A percentile compares a stretch with the other conserved stretches of the same genome.
These are phyloP conservation scores for Rhinopithecus roxellana DNA, from an alignment of 2,113 vertebrate species.

Conservation along the genomic window DNA sequence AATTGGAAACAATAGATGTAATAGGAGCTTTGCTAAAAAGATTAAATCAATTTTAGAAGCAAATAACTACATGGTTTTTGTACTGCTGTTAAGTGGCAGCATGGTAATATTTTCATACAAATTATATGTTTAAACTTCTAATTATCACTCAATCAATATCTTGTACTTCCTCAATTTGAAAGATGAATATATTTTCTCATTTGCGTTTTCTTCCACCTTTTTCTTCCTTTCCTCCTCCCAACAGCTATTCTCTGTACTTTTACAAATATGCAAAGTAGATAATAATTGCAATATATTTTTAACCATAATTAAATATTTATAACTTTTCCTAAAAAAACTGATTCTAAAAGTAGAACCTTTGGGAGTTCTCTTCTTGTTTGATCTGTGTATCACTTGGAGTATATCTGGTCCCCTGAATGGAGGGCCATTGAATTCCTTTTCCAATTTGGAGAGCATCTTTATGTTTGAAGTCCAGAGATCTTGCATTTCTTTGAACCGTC, in stretches of 20 bases:
- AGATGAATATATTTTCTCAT: not conserved
- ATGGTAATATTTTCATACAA: not conserved
- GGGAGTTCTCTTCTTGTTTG: not conserved
- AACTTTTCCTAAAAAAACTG: not conserved
- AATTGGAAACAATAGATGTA: not conserved
- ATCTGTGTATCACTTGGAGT: not conserved
- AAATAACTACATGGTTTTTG: not conserved
- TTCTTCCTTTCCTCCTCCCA: not conserved
- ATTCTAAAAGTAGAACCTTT: not conserved
- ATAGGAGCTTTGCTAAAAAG: not conserved
- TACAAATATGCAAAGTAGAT: not conserved
- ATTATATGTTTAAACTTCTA: not conserved
- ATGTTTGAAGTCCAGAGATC: not conserved
- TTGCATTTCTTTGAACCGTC: not conserved
- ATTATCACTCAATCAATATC: not conserved
- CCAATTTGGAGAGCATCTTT: not conserved
- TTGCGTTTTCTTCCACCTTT: not conserved
- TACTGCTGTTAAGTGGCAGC: not conserved
- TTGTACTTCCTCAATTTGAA: not conserved
- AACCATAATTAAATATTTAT: not conserved
- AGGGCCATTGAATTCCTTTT: not conserved
- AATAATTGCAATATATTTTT: not conserved
- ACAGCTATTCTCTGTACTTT: not conserved
- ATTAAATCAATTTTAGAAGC: not conserved
- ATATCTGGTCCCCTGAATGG: not conserved